A percentile compares a stretch with the other conserved stretches of the same genome.
These are phyloP conservation scores for Leptinotarsa lineolata DNA, from an alignment of 1,140 invertebrate genomes.

Conservation along the genomic window DNA sequence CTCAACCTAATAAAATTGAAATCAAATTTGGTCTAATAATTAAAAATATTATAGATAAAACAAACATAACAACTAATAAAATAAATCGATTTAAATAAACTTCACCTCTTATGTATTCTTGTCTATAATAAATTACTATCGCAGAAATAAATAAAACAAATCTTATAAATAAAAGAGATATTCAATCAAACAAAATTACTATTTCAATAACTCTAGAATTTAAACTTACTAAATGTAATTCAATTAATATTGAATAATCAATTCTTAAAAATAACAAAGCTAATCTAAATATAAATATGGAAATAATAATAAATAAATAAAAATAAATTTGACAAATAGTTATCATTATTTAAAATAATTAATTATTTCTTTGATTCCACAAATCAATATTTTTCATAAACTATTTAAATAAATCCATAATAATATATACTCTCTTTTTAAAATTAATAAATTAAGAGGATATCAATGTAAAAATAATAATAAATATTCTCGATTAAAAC, in stretches of 20 bases:
- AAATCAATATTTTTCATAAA: conserved; percentile 67
- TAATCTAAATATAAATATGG: conserved; percentile 54
- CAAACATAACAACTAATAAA: conserved; percentile 66
- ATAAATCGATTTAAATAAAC: conserved; percentile 61
- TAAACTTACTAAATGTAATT: conserved; percentile 59
- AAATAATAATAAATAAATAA: conserved; percentile 55
- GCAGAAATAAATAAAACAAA: conserved; percentile 67
- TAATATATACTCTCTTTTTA: conserved; percentile 59
- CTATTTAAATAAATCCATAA: conserved; percentile 63
- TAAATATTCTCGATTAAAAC: conserved; percentile 61
- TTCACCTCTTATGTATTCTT: conserved; percentile 60
- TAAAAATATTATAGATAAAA: conserved; percentile 69
- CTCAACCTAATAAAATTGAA: conserved; percentile 71
- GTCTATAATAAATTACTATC: conserved; percentile 65
- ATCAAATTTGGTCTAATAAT: conserved; percentile 70
- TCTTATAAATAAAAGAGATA: conserved; percentile 63
- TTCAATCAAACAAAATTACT: conserved; percentile 64
- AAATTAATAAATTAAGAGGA: conserved; percentile 64
- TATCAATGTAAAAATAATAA: conserved; percentile 64
- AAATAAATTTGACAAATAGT: conserved; percentile 66
- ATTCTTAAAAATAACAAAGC: conserved; percentile 57
- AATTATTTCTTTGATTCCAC: conserved; percentile 62
- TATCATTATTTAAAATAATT: conserved; percentile 57
- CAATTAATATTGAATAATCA: conserved; percentile 58
- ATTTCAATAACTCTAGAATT: conserved; percentile 58